phyloP scores from a whole-genome alignment of 2,113 vertebrate genomes.

The Calidris pygmaea region DNA sequence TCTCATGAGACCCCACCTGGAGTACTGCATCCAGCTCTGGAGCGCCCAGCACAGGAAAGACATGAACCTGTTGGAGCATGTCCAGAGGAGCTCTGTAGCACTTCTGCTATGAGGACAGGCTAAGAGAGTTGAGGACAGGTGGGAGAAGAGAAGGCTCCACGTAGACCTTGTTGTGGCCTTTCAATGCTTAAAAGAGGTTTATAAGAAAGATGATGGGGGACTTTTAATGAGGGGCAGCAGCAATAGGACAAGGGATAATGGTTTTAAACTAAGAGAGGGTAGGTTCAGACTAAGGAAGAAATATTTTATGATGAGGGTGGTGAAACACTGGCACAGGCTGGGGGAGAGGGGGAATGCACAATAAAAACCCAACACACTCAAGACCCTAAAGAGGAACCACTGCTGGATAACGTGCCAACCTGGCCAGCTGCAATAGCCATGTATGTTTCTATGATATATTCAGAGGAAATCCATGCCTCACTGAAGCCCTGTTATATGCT shows the following conservation, averaged over 20 bases:
- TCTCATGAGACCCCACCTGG: too few species aligned
- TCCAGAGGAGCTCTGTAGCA: not conserved
- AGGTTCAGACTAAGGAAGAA: not conserved
- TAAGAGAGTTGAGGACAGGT: not conserved
- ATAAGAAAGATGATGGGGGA: not conserved
- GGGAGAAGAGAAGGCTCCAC: not conserved
- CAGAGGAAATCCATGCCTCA: not conserved
- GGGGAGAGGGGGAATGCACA: not conserved
- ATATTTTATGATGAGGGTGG: too few species aligned
- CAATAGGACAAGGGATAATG: not conserved
- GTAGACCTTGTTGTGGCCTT: rapidly evolving
- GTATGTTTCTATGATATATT: not conserved
- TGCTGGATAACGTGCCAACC: not conserved
- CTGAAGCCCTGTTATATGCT: not conserved
- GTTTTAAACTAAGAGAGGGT: not conserved
- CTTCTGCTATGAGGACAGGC: not conserved
- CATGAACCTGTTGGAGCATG: rapidly evolving
- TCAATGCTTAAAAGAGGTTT: too few species aligned
- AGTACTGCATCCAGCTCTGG: too few species aligned
- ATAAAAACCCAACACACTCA: not conserved
- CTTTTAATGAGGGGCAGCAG: not conserved
- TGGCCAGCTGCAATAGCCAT: not conserved
- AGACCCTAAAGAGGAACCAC: not conserved
- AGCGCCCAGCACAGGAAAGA: not conserved
- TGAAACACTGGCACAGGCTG: not conserved